These are phyloP conservation scores for Scaptomyza tumidula DNA, from an alignment of 2,888 invertebrate genomes.

Conservation along the genomic window DNA sequence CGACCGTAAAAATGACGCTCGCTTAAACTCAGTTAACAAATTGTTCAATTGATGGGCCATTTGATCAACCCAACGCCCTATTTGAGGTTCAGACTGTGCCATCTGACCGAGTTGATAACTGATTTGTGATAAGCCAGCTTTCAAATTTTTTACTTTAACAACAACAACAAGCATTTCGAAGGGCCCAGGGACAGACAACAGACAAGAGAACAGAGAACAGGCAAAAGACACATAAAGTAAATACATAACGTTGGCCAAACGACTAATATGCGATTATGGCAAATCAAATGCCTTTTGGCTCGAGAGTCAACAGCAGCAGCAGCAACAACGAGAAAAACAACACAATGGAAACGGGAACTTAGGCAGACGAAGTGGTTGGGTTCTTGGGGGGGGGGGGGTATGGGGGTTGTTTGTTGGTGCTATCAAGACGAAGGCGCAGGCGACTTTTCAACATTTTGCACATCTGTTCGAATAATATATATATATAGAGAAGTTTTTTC, in stretches of 20 bases:
- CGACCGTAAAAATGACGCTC: conserved; percentile 9
- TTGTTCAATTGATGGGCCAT: conserved; percentile 49
- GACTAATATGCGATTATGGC: conserved; percentile 79
- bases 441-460: conserved; percentile 70
- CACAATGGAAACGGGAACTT: conserved; percentile 39
- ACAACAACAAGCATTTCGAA: conserved; percentile 14
- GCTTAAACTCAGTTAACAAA: conserved; percentile 43
- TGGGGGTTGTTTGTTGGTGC: background rate
- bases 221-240: conserved; percentile 74
- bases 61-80: conserved; percentile 27
- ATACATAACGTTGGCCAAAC: conserved; percentile 71
- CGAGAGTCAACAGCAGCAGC: conserved; percentile 62
- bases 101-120: conserved; percentile 60
- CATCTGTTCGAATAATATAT: conserved; percentile 72
- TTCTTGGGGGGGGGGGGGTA: background rate
- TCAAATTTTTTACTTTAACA: conserved; percentile 46
- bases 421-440: conserved; percentile 53
- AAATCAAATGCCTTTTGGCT: conserved; percentile 72
- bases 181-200: conserved; percentile 34
- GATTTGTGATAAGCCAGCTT: conserved; percentile 75
- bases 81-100: conserved; percentile 24
- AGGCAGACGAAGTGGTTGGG: conserved; percentile 4
- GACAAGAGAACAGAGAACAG: conserved; percentile 8
- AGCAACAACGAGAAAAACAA: conserved; percentile 20
- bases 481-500: conserved; percentile 36